Evolutionary conservation across 2,888 invertebrate genomes (phyloP).

Genomic region (Plagodis pulveraria): DNA sequence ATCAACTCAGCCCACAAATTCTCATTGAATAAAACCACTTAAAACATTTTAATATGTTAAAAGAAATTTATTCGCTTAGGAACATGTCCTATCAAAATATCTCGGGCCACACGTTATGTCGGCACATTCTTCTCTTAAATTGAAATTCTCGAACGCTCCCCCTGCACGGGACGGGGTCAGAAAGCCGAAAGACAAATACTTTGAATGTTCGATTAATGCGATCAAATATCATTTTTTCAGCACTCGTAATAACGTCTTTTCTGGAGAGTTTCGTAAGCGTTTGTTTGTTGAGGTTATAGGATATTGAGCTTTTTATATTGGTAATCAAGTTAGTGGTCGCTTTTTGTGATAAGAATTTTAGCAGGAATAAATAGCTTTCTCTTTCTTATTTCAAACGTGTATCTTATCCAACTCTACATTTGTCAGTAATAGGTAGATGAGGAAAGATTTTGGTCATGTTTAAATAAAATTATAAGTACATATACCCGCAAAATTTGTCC

Average conservation of each 20-base stretch:
- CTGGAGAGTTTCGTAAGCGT: background rate
- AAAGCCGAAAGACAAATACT: conserved; percentile 81
- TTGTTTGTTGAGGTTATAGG: background rate
- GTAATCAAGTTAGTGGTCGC: too few species aligned
- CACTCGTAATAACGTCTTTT: conserved; percentile 30
- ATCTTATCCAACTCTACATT: too few species aligned
- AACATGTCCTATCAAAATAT: conserved; percentile 85
- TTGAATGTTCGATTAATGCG: conserved; percentile 80
- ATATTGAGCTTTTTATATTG: background rate
- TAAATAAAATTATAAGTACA: too few species aligned
- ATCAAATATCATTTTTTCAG: conserved; percentile 71
- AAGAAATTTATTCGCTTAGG: conserved; percentile 83
- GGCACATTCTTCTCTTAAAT: conserved; percentile 86
- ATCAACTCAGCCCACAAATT: conserved; percentile 18
- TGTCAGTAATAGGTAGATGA: too few species aligned
- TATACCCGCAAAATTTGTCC: too few species aligned
- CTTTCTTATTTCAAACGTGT: too few species aligned
- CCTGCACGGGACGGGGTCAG: conserved; percentile 75
- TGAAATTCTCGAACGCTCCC: conserved; percentile 84
- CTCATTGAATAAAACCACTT: conserved; percentile 72
- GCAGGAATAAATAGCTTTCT: too few species aligned
- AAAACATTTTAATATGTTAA: conserved; percentile 79
- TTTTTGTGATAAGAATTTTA: too few species aligned
- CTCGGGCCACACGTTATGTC: conserved; percentile 85
- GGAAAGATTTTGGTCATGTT: too few species aligned